Evolutionary conservation across 2,797 vertebrate species (phyloP), one percentile per base, ranked within the genome.

Genomic region (Acanthiza pusilla): DNA sequence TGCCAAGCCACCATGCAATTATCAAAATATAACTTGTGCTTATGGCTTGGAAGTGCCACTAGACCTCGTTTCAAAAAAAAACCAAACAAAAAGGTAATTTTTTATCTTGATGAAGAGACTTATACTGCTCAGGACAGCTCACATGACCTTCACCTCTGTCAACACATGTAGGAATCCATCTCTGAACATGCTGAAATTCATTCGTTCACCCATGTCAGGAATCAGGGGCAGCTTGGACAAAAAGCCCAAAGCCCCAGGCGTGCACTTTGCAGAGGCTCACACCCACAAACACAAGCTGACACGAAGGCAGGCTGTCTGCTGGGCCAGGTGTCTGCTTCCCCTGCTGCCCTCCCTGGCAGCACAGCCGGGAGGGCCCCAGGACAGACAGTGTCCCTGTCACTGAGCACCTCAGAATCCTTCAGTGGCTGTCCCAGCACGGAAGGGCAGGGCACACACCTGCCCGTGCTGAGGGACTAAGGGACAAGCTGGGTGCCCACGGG

Each of bases 381-480:
- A 79, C 77, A 45, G 25, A 43, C 16, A 18, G 11, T 11, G 32
- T 2, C 19, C 45, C 21, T 38, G 50, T n/a, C 70, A 30, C 40
- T 68, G 26, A 16, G 7, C 0, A 29, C 7, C 47, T 58, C 77
- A 55, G 5, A 63, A 23, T 32, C 76, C 38, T 55, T 60, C 66
- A 8, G 38, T 68, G 65, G 16, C 71, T 66, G 40, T 63, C 91
- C 48, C 80, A 78, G 22, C 8, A 3, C 3, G 16, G 14, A 21
- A 10, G 13, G 40, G 29, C 82, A 47, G 23, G 25, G 43, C 67
- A 30, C 13, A 10, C 21, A 6, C 15, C 42, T 73, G 85, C 80
- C 54, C 0, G 0, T 2, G 50, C 62, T 70, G 60, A 2, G 5
- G 20, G 57, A 47, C 17, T 22, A n/a, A 14, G 20, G 48, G 16